Evolutionary conservation across 2,888 invertebrate genomes (phyloP).

Genomic region (Nephrotoma guestfalica): DNA sequence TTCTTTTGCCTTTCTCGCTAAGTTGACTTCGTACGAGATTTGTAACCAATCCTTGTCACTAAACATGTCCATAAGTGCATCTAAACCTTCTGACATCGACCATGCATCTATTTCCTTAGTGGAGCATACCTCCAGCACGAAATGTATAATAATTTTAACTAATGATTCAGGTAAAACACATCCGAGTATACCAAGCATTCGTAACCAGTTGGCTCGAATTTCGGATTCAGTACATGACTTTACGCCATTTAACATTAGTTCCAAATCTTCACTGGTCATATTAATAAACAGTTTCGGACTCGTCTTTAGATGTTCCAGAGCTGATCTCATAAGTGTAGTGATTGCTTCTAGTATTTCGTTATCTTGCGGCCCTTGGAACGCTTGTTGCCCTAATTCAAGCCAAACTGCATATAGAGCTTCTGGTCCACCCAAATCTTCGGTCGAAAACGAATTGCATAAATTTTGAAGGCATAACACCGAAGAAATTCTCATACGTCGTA

Average conservation of each 20-base stretch:
- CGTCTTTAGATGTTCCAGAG: conserved; percentile 48
- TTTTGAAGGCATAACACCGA: conserved; percentile 57
- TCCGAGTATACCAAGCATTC: conserved; percentile 43
- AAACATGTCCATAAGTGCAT: conserved; percentile 62
- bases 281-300: conserved; percentile 37
- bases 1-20: conserved; percentile 43
- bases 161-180: conserved; percentile 30
- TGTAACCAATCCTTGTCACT: conserved; percentile 58
- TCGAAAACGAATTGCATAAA: conserved; percentile 43
- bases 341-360: conserved; percentile 48
- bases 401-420: conserved; percentile 46
- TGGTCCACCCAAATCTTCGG: conserved; percentile 50
- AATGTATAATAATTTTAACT: conserved; percentile 36
- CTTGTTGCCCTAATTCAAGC: conserved; percentile 47
- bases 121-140: conserved; percentile 41
- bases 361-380: conserved; percentile 40
- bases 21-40: conserved; percentile 44
- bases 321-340: conserved; percentile 60
- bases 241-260: conserved; percentile 40
- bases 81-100: conserved; percentile 59
- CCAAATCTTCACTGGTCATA: conserved; percentile 41
- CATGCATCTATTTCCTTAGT: conserved; percentile 49
- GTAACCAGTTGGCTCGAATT: conserved; percentile 41
- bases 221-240: conserved; percentile 38
- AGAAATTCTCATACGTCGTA: conserved; percentile 42